Evolutionary conservation across 2,888 invertebrate genomes (phyloP), one percentile per base, ranked within the genome.

Genomic region (Apamea anceps): DNA sequence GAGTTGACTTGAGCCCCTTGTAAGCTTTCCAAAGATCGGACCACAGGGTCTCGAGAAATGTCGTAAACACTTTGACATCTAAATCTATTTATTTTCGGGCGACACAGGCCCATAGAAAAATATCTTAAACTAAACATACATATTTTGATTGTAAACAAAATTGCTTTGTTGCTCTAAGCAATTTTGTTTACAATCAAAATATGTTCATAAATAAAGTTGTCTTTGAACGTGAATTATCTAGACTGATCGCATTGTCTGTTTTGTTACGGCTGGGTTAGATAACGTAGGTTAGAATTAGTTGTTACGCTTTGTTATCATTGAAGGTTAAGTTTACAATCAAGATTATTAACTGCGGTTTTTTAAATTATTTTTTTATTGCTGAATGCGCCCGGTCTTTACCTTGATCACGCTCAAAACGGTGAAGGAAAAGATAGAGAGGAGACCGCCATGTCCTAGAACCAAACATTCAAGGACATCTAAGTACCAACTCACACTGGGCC

Each of bases 221-320:
- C 21, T 57, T 25, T 57, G 25, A 57, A 25, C 57, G 57, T 57
- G 28, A 68, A 83, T 77, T 75, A 82, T 75, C 82, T 75, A 77
- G 81, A 74, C 67, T 71, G 72, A 72, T 67, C 66, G 63, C 10
- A 74, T 75, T 65, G 79, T 68, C 32, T 48, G 70, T 28, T 73
- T 67, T 63, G 66, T 72, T 83, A 81, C 60, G 51, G 65, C 37
- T 60, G 54, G 45, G 74, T 74, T 76, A 76, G 54, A 28, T 72
- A 75, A 62, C 45, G 45, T n/a, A 12, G 45, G 54, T 66, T 84
- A 18, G 51, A 60, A 66, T 79, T 79, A 18, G 18, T 25, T 71
- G 54, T 63, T 48, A 25, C 60, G 51, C 42, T 54, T 68, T 45
- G 8, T 68, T 57, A 57, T 57, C 3, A 10, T 57, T 57, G 25